Percentiles rank a stretch among this genome's conserved stretches.
Conservation (phyloP, 2,797 vertebrate species). For the Petrocephalus schoutedeni region DNA sequence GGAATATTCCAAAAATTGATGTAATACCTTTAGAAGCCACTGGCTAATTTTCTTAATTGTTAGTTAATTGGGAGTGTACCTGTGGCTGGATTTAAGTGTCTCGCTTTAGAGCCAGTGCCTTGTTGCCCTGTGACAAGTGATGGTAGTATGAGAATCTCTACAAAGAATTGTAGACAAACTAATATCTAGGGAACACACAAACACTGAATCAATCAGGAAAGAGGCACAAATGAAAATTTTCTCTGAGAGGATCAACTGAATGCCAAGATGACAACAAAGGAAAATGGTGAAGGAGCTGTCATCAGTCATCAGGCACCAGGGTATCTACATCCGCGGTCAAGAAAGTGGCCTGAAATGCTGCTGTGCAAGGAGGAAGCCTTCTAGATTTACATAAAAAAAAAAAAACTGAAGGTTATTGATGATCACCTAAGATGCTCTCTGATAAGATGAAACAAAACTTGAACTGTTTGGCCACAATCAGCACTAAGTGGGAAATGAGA, state of each 20-base stretch:
- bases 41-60: not conserved
- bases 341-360: not conserved
- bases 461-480: not conserved
- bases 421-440: too few relatives aligned
- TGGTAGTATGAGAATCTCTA: not conserved
- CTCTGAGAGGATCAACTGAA: not conserved
- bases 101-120: not conserved
- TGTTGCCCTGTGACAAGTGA: not conserved
- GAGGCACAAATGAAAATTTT: not conserved
- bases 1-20: not conserved
- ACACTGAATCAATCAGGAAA: not conserved
- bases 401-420: not conserved
- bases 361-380: not conserved
- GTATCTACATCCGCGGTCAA: not conserved
- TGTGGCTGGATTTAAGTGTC: not conserved
- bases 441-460: not conserved
- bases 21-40: not conserved
- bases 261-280: not conserved
- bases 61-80: not conserved
- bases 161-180: not conserved
- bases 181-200: not conserved
- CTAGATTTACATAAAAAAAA: not conserved
- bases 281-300: not conserved
- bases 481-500: not conserved
- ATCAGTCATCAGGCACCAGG: not conserved